phyloP scores from a whole-genome alignment of 1,140 invertebrate species.

The Whitmania pigra region DNA sequence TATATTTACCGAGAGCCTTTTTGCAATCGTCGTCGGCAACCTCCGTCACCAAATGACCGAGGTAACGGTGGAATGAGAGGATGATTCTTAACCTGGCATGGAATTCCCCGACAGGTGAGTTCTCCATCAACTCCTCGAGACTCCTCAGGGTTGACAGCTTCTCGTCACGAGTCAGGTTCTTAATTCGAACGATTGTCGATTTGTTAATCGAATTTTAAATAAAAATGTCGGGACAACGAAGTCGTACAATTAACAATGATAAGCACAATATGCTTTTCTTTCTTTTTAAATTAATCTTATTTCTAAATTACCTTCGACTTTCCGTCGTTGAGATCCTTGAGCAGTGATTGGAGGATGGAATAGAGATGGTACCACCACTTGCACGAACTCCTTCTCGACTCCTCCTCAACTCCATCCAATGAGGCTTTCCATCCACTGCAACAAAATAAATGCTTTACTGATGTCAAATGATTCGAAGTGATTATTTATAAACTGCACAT shows the following conservation, averaged over 20 bases:
- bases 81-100: slow-evolving; percentile 63
- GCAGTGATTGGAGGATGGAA: slow-evolving; percentile 45
- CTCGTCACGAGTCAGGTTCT: no score
- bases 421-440: slow-evolving; percentile 40
- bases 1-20: no score
- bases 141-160: background rate
- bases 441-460: background rate
- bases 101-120: slow-evolving; percentile 70
- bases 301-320: no score
- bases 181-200: no score
- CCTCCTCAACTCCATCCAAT: slow-evolving; percentile 40
- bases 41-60: slow-evolving; percentile 56
- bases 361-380: slow-evolving; percentile 86
- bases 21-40: slow-evolving; percentile 51
- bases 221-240: no score
- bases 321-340: no score
- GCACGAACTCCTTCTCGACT: slow-evolving; percentile 46
- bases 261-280: no score
- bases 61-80: slow-evolving; percentile 62
- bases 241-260: no score
- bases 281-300: no score
- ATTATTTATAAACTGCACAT: no score
- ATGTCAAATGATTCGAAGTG: no score
- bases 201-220: no score
- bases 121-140: slow-evolving; percentile 70